A percentile compares a stretch with the other conserved stretches of the same genome.
phyloP scores from a whole-genome alignment of 2,888 invertebrate species.

The Silvanus unidentatus region DNA sequence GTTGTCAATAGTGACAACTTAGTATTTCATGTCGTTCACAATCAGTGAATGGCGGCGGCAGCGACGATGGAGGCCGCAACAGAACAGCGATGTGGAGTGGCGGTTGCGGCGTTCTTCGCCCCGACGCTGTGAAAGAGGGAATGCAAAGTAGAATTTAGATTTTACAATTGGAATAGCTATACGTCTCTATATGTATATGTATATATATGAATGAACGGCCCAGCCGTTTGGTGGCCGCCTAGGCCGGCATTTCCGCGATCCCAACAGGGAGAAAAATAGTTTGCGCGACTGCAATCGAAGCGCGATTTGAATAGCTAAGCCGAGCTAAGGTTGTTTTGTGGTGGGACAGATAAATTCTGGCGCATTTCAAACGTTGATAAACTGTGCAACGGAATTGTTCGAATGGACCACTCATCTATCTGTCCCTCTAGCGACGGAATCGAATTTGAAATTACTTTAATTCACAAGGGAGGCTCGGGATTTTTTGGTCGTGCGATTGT shows the following conservation, averaged over 20 bases:
- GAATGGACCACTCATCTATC: conserved; percentile 48
- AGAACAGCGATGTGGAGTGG: conserved; percentile 5
- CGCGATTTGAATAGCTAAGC: conserved; percentile 50
- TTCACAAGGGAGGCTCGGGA: conserved; percentile 48
- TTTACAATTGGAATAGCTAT: conserved; percentile 47
- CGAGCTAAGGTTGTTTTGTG: conserved; percentile 46
- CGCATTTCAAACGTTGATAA: conserved; percentile 37
- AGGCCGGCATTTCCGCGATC: conserved; percentile 21
- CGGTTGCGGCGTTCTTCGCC: conserved; percentile 4
- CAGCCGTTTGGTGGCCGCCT: conserved; percentile 29
- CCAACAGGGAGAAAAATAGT: conserved; percentile 36
- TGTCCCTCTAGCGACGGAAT: conserved; percentile 48
- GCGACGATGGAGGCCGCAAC: conserved; percentile 5
- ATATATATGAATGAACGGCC: conserved; percentile 42
- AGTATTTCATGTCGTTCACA: conserved; percentile 24
- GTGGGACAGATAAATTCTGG: conserved; percentile 41
- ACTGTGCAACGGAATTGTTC: conserved; percentile 41
- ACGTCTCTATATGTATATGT: conserved; percentile 30
- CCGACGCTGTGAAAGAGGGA: conserved; percentile 29
- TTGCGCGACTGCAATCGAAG: conserved; percentile 47
- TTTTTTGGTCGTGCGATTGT: conserved; percentile 43
- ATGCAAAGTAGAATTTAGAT: conserved; percentile 47
- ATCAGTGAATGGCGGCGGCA: conserved; percentile 23
- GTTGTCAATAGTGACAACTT: conserved; percentile 11
- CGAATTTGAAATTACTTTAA: conserved; percentile 51